phyloP scores from a whole-genome alignment of 2,113 vertebrate species.

The Mus musculus region GRCm39 chr3:143814001-143814500 shows the following conservation, averaged over 20 bases:
- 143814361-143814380: slow-evolving; percentile 88
- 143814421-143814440: slow-evolving; percentile 29
- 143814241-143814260: slow-evolving; percentile 92
- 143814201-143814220: slow-evolving; percentile 92
- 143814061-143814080: slow-evolving; percentile 85
- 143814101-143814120: slow-evolving; percentile 77
- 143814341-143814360: slow-evolving; percentile 89
- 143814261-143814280: slow-evolving; percentile 90
- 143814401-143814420: slow-evolving; percentile 77
- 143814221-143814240: slow-evolving; percentile 89
- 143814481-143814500: slow-evolving; percentile 74
- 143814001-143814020: slow-evolving; percentile 72
- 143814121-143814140: slow-evolving; percentile 79
- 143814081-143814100: slow-evolving; percentile 81
- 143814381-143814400: slow-evolving; percentile 86
- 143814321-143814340: slow-evolving; percentile 91
- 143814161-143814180: slow-evolving; percentile 90
- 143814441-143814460: slow-evolving; percentile 39
- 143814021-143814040: slow-evolving; percentile 88
- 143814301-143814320: slow-evolving; percentile 91
- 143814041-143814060: slow-evolving; percentile 84
- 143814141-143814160: slow-evolving; percentile 83
- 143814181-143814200: slow-evolving; percentile 90
- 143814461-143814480: slow-evolving; percentile 76
- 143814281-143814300: slow-evolving; percentile 90